Evolutionary conservation across 2,113 vertebrate species (phyloP).

Genomic region (Paraplagusia blochii): DNA sequence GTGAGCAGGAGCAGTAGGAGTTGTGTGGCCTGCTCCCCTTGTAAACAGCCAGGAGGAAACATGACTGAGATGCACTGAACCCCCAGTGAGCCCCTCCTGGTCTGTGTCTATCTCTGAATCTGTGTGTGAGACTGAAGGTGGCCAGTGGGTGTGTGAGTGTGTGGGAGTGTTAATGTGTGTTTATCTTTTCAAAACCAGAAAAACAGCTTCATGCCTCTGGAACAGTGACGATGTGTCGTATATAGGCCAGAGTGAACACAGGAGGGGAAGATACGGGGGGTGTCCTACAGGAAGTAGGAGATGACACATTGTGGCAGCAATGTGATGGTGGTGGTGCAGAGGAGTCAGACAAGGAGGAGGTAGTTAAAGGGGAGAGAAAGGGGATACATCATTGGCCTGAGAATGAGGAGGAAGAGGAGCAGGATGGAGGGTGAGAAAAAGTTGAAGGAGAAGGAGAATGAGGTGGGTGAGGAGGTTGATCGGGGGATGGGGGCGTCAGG

Average conservation of each 20-base stretch:
- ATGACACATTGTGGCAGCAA: constrained; percentile 64
- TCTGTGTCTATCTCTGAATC: too few species aligned
- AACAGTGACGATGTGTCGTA: constrained; percentile 49
- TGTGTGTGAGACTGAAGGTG: too few species aligned
- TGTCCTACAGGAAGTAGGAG: constrained; percentile 57
- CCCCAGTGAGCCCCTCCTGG: too few species aligned
- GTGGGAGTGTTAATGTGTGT: too few species aligned
- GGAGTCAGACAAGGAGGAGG: constrained; percentile 62
- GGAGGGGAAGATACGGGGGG: too few species aligned
- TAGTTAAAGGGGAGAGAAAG: constrained; percentile 51
- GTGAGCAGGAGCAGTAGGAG: too few species aligned
- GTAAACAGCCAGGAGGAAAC: too few species aligned
- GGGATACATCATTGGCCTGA: constrained; percentile 43
- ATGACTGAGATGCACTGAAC: too few species aligned
- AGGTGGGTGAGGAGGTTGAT: constrained; percentile 34
- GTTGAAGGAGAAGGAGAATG: constrained; percentile 29
- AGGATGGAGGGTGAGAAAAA: constrained; percentile 19
- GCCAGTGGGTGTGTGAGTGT: too few species aligned
- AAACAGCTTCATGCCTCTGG: constrained; percentile 36
- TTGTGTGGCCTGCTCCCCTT: too few species aligned
- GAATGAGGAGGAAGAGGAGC: constrained; percentile 39
- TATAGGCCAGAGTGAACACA: constrained; percentile 70
- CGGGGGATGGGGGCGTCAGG: constrained; percentile 48
- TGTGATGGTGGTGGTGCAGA: constrained; percentile 44
- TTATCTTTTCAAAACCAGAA: constrained; percentile 27